phyloP scores from a whole-genome alignment of 1,140 invertebrate species.

The Psilanteris sp. region DNA sequence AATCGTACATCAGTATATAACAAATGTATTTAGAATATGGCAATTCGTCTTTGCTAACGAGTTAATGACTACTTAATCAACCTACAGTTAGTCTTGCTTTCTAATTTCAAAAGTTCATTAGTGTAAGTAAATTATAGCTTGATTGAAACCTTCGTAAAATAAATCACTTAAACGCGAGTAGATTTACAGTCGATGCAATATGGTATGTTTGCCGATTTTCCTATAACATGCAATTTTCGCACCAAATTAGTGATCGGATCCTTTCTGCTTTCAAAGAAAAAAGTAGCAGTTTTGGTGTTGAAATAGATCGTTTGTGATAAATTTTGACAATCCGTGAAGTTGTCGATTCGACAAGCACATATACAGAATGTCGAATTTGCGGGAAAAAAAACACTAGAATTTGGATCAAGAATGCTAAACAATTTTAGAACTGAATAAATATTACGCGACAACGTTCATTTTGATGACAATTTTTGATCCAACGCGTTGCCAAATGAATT shows the following conservation, averaged over 20 bases:
- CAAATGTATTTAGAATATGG: no score
- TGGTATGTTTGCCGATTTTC: no score
- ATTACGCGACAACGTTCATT: conserved; percentile 16
- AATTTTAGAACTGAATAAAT: conserved; percentile 12
- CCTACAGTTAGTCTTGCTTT: conserved; percentile 45
- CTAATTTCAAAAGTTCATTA: conserved; percentile 49
- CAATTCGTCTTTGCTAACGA: no score
- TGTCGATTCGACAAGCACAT: no score
- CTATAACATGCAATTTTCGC: no score
- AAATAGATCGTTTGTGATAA: no score
- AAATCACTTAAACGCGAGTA: conserved; percentile 2
- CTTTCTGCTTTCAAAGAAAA: no score
- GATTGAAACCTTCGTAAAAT: conserved; percentile 17
- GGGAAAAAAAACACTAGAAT: no score
- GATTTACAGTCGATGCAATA: not conserved
- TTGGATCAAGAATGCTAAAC: conserved; percentile 3
- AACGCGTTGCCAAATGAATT: conserved; percentile 11
- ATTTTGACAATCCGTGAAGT: no score
- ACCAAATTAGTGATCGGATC: no score
- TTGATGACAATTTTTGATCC: conserved; percentile 18
- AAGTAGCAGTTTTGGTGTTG: no score
- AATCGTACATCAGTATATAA: no score
- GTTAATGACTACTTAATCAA: conserved; percentile 53
- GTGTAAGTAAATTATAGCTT: conserved; percentile 30
- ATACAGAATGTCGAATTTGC: not conserved